Evolutionary conservation across 2,113 vertebrate genomes (phyloP), one percentile per base, ranked within the genome.

Genomic region (Sphyrna mokarran): DNA sequence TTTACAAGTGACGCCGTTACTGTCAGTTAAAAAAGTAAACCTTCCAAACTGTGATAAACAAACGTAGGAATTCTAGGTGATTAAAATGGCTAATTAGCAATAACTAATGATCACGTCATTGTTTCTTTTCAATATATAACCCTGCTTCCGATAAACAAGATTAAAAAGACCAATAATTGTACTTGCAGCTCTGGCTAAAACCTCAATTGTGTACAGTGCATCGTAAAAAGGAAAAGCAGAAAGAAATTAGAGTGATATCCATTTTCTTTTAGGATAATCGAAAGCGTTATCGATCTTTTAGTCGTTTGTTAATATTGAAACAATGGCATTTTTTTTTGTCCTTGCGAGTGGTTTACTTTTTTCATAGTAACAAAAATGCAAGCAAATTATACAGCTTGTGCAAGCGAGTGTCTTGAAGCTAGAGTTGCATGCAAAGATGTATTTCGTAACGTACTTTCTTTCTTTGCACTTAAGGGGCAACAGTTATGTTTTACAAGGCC

Each of bases 1-100:
- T 98, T 98, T 97, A 97, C 97, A 98, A 97, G 63, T 98, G 98
- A 98, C 98, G 98, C 98, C 98, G 98, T 98, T 98, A 99, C 98
- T 98, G 98, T 98, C 98, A 99, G 98, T 99, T 98, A 98, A 99
- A 99, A 99, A 99, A 99, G 99, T 99, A 99, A 99, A 99, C 99
- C 99, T 99, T 97, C 98, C 98, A 98, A 97, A 98, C 97, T 97
- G 98, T 98, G 99, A 99, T 98, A 95, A 89, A 80, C 58, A 98
- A 98, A 96, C 97, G 98, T 99, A 99, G 99, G 98, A 97, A 96
- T 97, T 93, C 96, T 97, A 98, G 98, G 98, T 97, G 98, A 97
- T 98, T 98, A 98, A 98, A 96, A 98, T 97, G 98, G 97, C 98
- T 98, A 98, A 98, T 98, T 98, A 98, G 98, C 97, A 97, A 98